These are phyloP conservation scores for Tiphia femorata DNA, from an alignment of 2,888 invertebrate genomes.

Conservation along the genomic window DNA sequence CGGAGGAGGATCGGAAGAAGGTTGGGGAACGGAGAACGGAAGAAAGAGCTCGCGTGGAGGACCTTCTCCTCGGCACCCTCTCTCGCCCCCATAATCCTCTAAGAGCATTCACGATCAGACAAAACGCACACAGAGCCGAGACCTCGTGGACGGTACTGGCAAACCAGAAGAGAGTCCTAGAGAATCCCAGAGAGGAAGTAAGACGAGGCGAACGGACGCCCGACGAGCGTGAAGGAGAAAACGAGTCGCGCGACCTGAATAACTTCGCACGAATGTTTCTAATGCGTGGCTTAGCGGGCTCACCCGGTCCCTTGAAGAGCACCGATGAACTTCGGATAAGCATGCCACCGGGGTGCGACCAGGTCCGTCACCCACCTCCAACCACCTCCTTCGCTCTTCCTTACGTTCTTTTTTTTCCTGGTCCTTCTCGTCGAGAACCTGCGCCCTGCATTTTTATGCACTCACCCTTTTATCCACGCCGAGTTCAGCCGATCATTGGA, in stretches of 20 bases:
- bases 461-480: too few relatives aligned
- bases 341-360: constrained; percentile 12
- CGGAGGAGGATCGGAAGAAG: constrained; percentile 11
- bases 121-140: constrained; percentile 36
- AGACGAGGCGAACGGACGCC: constrained; percentile 20
- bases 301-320: constrained; percentile 45
- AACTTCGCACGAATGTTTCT: constrained; percentile 57
- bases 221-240: constrained; percentile 28
- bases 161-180: neutral
- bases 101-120: constrained; percentile 60
- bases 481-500: too few relatives aligned
- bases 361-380: neutral
- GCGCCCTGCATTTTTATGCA: too few relatives aligned
- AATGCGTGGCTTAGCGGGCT: constrained; percentile 53
- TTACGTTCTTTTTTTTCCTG: neutral
- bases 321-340: constrained; percentile 53
- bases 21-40: constrained; percentile 12
- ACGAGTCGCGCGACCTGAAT: constrained; percentile 50
- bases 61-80: constrained; percentile 37
- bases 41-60: constrained; percentile 30
- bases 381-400: constrained; percentile 2
- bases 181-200: neutral
- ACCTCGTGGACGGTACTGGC: constrained; percentile 1
- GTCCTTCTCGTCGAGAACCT: too few relatives aligned
- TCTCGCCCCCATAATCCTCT: constrained; percentile 59